phyloP scores from a whole-genome alignment of 2,888 invertebrate species.

The Ophioninae sp. region DNA sequence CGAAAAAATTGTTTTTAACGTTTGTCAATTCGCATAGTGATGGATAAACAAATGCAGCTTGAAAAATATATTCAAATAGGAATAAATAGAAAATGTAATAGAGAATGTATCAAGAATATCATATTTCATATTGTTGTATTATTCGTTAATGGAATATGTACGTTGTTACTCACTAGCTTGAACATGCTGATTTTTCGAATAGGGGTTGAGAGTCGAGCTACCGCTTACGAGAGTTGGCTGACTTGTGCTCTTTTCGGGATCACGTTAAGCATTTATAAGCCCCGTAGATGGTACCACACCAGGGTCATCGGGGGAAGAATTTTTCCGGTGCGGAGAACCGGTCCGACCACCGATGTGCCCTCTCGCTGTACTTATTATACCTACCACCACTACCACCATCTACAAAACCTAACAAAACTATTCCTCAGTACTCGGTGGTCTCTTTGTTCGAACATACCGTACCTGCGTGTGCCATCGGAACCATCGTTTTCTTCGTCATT shows the following conservation, averaged over 20 bases:
- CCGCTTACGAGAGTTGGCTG: conserved; percentile 60
- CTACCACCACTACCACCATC: conserved; percentile 21
- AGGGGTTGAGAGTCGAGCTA: conserved; percentile 58
- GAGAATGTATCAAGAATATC: too few relatives aligned
- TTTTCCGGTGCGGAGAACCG: conserved; percentile 61
- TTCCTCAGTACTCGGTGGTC: conserved; percentile 25
- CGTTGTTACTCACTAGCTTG: conserved; percentile 81
- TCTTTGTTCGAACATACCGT: conserved; percentile 39
- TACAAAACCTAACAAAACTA: conserved; percentile 34
- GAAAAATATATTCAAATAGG: too few relatives aligned
- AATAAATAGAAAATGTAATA: too few relatives aligned
- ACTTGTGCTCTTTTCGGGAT: conserved; percentile 63
- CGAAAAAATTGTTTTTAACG: too few relatives aligned
- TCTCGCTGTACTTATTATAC: conserved; percentile 38
- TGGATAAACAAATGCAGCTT: too few relatives aligned
- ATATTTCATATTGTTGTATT: not conserved
- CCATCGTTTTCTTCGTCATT: not conserved
- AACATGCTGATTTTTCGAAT: conserved; percentile 78
- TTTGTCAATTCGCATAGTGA: too few relatives aligned
- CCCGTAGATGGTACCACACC: conserved; percentile 65
- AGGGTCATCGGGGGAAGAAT: conserved; percentile 64
- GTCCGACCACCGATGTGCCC: conserved; percentile 58
- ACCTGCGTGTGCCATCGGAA: not conserved
- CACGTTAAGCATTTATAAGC: conserved; percentile 68
- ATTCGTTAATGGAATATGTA: not conserved